Conservation (phyloP, 2,888 invertebrate genomes). For the Frankliniella fusca region DNA sequence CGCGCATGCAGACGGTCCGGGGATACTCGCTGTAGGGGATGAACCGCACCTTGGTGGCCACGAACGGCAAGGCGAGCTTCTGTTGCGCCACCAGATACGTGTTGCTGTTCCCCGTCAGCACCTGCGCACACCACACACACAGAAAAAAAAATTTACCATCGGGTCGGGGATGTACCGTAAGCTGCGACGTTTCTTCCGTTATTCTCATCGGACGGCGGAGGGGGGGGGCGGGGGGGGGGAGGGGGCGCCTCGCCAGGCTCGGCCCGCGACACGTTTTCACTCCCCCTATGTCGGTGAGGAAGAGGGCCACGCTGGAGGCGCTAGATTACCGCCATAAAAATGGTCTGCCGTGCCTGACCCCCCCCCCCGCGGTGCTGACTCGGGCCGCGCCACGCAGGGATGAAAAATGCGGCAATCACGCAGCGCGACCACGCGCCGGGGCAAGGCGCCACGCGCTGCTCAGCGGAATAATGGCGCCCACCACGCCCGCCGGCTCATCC, state of each 20-base stretch:
- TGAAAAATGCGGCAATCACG: too few species aligned
- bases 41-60: conserved; percentile 80
- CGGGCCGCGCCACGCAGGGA: neutral
- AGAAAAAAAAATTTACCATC: conserved; percentile 27
- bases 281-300: neutral
- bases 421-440: too few species aligned
- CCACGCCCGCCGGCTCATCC: too few species aligned
- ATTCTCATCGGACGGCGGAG: neutral
- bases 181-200: neutral
- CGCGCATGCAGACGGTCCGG: conserved; percentile 85
- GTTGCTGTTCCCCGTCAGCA: conserved; percentile 70
- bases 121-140: conserved; percentile 49
- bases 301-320: neutral
- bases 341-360: neutral
- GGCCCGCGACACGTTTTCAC: neutral
- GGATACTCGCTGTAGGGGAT: conserved; percentile 82
- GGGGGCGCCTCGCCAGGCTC: too few species aligned
- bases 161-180: neutral
- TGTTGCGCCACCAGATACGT: conserved; percentile 68
- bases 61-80: conserved; percentile 74
- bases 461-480: too few species aligned
- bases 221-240: too few species aligned
- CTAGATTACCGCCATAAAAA: conserved; percentile 1
- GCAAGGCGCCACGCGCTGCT: too few species aligned
- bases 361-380: neutral